Base-by-base conservation (phyloP, 2,113 vertebrate species). In the Platanista minor region DNA sequence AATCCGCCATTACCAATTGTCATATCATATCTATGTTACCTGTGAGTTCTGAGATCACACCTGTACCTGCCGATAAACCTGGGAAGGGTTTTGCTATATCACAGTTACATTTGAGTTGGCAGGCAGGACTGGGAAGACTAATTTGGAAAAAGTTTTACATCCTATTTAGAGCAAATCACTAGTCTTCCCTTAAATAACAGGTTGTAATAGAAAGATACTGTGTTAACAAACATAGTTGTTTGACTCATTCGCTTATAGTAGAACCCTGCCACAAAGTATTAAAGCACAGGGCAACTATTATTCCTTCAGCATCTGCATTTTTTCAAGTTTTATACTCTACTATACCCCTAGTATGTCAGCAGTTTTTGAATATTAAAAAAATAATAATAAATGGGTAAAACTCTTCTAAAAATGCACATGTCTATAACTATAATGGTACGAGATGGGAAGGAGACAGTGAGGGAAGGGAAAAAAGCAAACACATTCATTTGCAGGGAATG, bases 191-290 rank as follows among this genome's bases (percentile, higher is more conserved):
- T 39, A 97, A 98, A 91, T 95, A 98, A 98, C 95, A 96, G 94
- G 90, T 95, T 97, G 95, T 87, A 94, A 97, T 3, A 95, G 93
- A 97, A 91, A 98, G 96, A 98, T 97, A 97, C 94, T 98, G 95
- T 21, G 13, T 49, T 13, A 49, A 49, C 13, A 49, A 4, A 93
- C 97, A 98, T 96, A 98, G 98, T 86, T 98, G 98, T 98, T 97
- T 98, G 95, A 98, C 98, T 98, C 98, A 98, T 98, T 99, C 98
- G 99, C 98, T 98, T 98, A 99, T 94, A 98, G 98, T 98, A 99
- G 98, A 99, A 98, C 99, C 98, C 98, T 98, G 98, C 98, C 98
- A 99, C 98, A 98, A 98, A 98, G 98, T 98, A 98, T 97, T 98
- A 97, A 99, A 99, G 98, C 98, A 98, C 97, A 98, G 98, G 97